These are phyloP conservation scores for Dendrocincla fuliginosa DNA, from an alignment of 2,797 vertebrate genomes.

Conservation along the genomic window DNA sequence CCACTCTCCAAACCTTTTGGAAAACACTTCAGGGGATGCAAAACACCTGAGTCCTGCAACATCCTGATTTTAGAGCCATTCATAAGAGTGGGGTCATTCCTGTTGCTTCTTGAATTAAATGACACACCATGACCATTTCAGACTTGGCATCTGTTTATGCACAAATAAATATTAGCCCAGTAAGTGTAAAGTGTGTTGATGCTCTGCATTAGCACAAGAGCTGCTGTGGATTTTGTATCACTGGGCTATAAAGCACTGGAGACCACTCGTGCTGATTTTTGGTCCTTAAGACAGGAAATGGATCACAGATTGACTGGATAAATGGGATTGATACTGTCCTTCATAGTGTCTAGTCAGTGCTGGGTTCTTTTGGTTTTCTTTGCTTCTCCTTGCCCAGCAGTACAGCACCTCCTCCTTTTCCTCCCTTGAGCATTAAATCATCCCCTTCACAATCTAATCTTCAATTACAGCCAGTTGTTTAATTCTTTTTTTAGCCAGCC, in stretches of 20 bases:
- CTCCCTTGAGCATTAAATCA: not conserved
- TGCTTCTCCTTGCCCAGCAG: not conserved
- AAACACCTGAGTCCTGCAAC: not conserved
- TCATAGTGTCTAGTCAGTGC: not conserved
- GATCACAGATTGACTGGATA: not conserved
- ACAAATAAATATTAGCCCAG: not conserved
- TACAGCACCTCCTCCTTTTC: constrained; percentile 1
- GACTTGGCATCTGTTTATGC: not conserved
- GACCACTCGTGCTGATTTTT: not conserved
- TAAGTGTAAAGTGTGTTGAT: not conserved
- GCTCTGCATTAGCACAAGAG: not conserved
- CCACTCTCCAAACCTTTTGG: constrained; percentile 58
- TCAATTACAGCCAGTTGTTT: constrained; percentile 5
- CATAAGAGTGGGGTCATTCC: not conserved
- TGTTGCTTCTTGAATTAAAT: constrained; percentile 23
- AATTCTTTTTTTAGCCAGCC: constrained; percentile 7
- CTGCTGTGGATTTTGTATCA: not conserved
- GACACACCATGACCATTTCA: not conserved
- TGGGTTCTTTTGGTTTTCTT: not conserved
- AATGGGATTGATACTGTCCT: not conserved
- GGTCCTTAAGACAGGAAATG: not conserved
- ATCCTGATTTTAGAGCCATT: not conserved
- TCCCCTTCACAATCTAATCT: constrained; percentile 7
- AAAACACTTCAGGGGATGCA: not conserved
- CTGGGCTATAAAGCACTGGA: not conserved